phyloP scores from a whole-genome alignment of 2,888 invertebrate species.

The Dasypogon diadema region DNA sequence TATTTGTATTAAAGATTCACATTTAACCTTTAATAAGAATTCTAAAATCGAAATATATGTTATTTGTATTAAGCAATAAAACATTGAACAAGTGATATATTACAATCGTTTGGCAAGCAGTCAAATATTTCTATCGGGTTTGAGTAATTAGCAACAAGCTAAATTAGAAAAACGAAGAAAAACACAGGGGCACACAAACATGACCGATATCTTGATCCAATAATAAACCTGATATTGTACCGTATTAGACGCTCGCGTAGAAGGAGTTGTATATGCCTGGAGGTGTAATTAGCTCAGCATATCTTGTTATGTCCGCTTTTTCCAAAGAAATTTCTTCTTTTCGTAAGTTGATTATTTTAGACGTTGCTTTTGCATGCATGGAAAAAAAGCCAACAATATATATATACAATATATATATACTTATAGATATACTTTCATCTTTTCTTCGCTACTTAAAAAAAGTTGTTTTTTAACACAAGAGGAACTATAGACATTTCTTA shows the following conservation, averaged over 20 bases:
- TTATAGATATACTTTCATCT: too few species aligned
- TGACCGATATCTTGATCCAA: conserved; percentile 21
- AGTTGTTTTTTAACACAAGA: too few species aligned
- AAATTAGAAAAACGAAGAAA: conserved; percentile 29
- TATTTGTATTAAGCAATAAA: conserved; percentile 27
- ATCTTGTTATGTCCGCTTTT: too few species aligned
- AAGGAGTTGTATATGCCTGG: neutral
- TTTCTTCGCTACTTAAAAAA: too few species aligned
- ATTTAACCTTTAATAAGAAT: conserved; percentile 30
- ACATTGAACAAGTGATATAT: conserved; percentile 42
- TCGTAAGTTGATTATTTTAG: too few species aligned
- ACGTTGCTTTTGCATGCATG: too few species aligned
- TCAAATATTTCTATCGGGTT: conserved; percentile 31
- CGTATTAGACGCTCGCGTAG: neutral
- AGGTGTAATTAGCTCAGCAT: neutral
- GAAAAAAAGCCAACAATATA: too few species aligned
- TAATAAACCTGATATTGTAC: conserved; percentile 25
- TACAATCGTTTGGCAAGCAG: conserved; percentile 25
- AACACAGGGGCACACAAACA: conserved; percentile 23
- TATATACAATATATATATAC: too few species aligned
- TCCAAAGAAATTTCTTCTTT: too few species aligned
- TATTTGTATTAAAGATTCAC: conserved; percentile 3
- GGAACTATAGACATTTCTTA: too few species aligned
- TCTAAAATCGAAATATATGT: conserved; percentile 10
- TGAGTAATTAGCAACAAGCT: conserved; percentile 22